phyloP scores from a whole-genome alignment of 2,113 vertebrate genomes.

The Paramormyrops kingsleyae region DNA sequence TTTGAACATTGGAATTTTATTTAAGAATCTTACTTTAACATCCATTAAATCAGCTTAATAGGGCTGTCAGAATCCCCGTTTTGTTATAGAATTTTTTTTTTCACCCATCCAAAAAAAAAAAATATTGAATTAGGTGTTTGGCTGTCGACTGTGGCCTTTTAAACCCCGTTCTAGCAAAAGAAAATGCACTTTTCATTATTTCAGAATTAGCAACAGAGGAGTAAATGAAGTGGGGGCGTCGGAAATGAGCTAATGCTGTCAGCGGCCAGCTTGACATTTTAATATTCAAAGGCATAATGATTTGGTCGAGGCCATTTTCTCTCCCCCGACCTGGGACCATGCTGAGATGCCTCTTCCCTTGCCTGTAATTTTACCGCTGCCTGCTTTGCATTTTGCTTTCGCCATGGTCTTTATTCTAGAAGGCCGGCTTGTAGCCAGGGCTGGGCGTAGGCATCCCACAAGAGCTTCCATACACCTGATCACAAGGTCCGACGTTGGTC shows the following conservation, averaged over 20 bases:
- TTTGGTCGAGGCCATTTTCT: not conserved
- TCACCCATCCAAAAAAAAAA: not conserved
- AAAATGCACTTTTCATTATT: not conserved
- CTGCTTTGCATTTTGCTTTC: not conserved
- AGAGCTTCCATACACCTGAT: not conserved
- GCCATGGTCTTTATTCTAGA: not conserved
- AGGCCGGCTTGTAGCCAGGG: not conserved
- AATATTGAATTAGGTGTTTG: slow-evolving; percentile 12
- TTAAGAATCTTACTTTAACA: not conserved
- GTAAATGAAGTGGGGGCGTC: not conserved
- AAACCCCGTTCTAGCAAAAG: not conserved
- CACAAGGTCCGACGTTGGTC: not conserved
- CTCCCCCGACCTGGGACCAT: not conserved
- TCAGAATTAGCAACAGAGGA: not conserved
- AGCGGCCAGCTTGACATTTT: slow-evolving; percentile 3
- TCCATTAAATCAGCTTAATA: not conserved
- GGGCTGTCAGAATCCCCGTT: not conserved
- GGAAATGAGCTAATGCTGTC: slow-evolving; percentile 1
- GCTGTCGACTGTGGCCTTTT: not conserved
- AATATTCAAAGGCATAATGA: slow-evolving; percentile 12
- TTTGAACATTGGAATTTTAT: not conserved
- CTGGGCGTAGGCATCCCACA: not conserved
- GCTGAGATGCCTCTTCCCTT: not conserved
- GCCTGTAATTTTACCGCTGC: not conserved
- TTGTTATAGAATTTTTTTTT: not conserved